Percentiles rank a stretch among this genome's conserved stretches.
Evolutionary conservation across 2,797 vertebrate species (phyloP).

Genomic region (Lepilemur ruficaudatus): DNA sequence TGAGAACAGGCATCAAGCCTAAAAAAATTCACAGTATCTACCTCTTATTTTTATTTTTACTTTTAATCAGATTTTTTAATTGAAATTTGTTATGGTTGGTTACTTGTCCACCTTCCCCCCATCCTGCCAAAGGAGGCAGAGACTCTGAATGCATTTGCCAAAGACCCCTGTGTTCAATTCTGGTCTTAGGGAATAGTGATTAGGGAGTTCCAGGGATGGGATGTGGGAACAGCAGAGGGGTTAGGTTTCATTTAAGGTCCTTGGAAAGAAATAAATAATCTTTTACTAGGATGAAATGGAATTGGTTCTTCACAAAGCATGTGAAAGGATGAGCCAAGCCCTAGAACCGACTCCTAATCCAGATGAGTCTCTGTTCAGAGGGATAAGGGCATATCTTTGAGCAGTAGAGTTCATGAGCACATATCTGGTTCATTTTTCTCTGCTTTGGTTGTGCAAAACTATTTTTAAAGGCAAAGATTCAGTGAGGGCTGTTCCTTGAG

Average conservation of each 20-base stretch:
- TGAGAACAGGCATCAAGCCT: conserved; percentile 40
- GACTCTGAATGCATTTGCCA: conserved; percentile 19
- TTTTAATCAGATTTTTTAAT: conserved; percentile 59
- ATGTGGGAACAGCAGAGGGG: conserved; percentile 24
- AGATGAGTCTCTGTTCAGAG: not conserved
- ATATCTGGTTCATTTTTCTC: not conserved
- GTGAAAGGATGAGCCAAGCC: not conserved
- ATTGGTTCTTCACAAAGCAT: conserved; percentile 3
- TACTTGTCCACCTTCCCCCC: conserved; percentile 27
- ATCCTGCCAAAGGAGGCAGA: conserved; percentile 17
- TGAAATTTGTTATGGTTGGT: conserved; percentile 35
- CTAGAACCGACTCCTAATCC: not conserved
- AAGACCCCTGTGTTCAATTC: conserved; percentile 44
- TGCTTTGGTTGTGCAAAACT: not conserved
- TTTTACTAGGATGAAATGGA: not conserved
- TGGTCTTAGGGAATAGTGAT: conserved; percentile 9
- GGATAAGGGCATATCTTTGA: not conserved
- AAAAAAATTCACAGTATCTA: conserved; percentile 56
- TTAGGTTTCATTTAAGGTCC: conserved; percentile 14
- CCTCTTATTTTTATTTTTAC: conserved; percentile 58
- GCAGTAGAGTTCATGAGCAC: not conserved
- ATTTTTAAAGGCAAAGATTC: conserved; percentile 29
- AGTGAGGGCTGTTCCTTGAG: not conserved
- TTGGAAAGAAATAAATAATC: conserved; percentile 51
- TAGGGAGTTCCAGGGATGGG: conserved; percentile 45